Percentiles rank a stretch among this genome's conserved stretches.
Evolutionary conservation across 1,140 invertebrate genomes (phyloP).

Genomic region (Saxidomus purpurata): DNA sequence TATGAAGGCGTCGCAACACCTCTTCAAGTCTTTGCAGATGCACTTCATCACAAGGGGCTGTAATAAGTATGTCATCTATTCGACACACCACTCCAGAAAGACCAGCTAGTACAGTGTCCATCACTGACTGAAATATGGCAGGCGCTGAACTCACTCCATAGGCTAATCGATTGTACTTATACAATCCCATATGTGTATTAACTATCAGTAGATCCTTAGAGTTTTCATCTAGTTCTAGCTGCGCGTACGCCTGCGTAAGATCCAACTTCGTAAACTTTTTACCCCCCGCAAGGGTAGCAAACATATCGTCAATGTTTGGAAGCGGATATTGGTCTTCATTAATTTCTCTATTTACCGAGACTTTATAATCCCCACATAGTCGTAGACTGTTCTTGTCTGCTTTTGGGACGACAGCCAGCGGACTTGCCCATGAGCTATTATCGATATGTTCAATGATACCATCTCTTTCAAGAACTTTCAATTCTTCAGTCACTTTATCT

Average conservation of each 20-base stretch:
- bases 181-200: slow-evolving; percentile 86
- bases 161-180: slow-evolving; percentile 85
- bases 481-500: slow-evolving; percentile 2
- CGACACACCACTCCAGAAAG: slow-evolving; percentile 31
- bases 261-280: slow-evolving; percentile 79
- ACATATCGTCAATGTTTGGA: slow-evolving; percentile 63
- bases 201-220: slow-evolving; percentile 76
- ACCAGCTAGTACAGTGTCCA: slow-evolving; percentile 73
- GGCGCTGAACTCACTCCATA: slow-evolving; percentile 87
- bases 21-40: slow-evolving; percentile 11
- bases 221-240: slow-evolving; percentile 78
- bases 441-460: slow-evolving; percentile 15
- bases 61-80: slow-evolving; percentile 67
- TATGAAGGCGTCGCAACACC: slow-evolving; percentile 36
- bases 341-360: slow-evolving; percentile 73
- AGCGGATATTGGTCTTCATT: slow-evolving; percentile 64
- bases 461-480: neutral
- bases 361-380: slow-evolving; percentile 67
- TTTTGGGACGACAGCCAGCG: slow-evolving; percentile 83
- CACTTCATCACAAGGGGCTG: slow-evolving; percentile 1
- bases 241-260: slow-evolving; percentile 78
- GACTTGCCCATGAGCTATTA: slow-evolving; percentile 87
- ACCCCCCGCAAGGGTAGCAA: slow-evolving; percentile 66
- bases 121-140: slow-evolving; percentile 87
- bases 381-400: slow-evolving; percentile 34